Evolutionary conservation across 2,797 vertebrate species (phyloP).

Genomic region (Psittacula echo): DNA sequence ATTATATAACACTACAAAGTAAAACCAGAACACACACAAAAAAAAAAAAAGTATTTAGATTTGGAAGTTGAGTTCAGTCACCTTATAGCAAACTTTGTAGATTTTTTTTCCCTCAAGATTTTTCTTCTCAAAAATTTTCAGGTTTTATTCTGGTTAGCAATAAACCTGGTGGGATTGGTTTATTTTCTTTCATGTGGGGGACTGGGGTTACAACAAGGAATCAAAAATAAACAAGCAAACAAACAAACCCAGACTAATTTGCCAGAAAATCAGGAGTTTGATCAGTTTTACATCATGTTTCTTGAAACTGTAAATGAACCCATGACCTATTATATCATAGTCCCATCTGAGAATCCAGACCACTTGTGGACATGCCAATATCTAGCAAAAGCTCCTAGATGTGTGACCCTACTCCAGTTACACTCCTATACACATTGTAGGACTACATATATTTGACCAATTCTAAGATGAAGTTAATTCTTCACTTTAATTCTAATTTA

Average conservation of each 20-base stretch:
- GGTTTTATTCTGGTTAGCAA: background rate
- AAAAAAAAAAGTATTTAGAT: background rate
- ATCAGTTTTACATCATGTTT: background rate
- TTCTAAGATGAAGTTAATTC: background rate
- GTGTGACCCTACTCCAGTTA: background rate
- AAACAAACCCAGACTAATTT: background rate
- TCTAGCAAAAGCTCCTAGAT: background rate
- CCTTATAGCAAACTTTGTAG: background rate
- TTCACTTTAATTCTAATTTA: background rate
- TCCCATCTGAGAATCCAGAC: background rate
- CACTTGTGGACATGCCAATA: background rate
- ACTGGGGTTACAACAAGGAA: fast-evolving
- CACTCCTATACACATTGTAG: too few species aligned
- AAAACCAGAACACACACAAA: background rate
- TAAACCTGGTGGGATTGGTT: background rate
- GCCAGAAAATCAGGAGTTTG: background rate
- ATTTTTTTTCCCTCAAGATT: background rate
- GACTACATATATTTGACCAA: background rate
- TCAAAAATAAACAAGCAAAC: background rate
- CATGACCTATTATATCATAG: background rate
- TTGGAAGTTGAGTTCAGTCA: background rate
- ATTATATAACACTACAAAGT: background rate
- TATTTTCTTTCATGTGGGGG: background rate
- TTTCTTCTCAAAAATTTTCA: background rate
- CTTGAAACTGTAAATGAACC: background rate